A percentile compares a stretch with the other conserved stretches of the same genome.
These are phyloP conservation scores for Pecten maximus DNA, from an alignment of 2,888 invertebrate genomes.

Conservation along the genomic window DNA sequence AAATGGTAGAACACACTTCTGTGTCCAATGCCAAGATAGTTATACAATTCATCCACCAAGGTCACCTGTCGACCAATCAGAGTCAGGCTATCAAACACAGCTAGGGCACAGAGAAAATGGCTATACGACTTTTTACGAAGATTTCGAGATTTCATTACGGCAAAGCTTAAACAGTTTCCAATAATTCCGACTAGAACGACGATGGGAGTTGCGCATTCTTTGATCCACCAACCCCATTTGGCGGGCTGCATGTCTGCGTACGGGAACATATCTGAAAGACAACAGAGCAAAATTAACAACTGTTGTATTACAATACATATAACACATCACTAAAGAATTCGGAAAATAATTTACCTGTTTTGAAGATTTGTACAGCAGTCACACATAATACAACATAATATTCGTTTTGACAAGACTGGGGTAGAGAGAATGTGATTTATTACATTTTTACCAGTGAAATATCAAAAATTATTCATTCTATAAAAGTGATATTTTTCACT, in stretches of 20 bases:
- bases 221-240: constrained; percentile 73
- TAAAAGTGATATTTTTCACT: too few species aligned
- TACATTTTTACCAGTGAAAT: too few species aligned
- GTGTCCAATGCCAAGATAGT: constrained; percentile 36
- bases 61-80: constrained; percentile 67
- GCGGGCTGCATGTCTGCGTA: constrained; percentile 37
- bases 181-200: constrained; percentile 76
- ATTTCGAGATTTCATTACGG: constrained; percentile 77
- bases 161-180: constrained; percentile 76
- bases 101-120: constrained; percentile 78
- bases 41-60: constrained; percentile 65
- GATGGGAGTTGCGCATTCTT: constrained; percentile 73
- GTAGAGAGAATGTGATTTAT: too few species aligned
- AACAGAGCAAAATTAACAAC: background rate
- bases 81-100: constrained; percentile 77
- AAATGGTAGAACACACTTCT: constrained; percentile 63
- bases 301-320: too few species aligned
- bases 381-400: too few species aligned
- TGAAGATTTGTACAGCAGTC: too few species aligned
- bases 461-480: too few species aligned
- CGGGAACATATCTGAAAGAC: background rate
- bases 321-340: too few species aligned
- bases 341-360: too few species aligned
- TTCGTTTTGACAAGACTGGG: too few species aligned
- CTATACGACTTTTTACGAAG: constrained; percentile 79